Evolutionary conservation across 2,888 invertebrate species (phyloP), one percentile per base, ranked within the genome.

Genomic region (Eupelmus urozonus): DNA sequence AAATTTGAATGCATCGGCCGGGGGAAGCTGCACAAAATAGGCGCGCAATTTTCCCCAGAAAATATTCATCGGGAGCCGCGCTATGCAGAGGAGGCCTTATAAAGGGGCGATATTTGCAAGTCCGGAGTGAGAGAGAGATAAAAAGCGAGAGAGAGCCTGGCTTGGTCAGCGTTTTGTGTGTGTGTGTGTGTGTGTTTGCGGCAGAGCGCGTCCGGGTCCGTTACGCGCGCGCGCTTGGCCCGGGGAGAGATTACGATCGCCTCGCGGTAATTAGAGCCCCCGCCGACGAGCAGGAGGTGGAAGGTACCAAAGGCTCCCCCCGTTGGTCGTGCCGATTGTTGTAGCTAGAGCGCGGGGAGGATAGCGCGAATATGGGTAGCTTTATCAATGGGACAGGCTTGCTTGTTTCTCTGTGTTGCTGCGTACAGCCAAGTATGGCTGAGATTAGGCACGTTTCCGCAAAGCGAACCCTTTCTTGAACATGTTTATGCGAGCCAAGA

Each of bases 171-270:
- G 27, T 2, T 27, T 57, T n/a, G n/a, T 23, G 18, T 20, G 7
- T 5, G n/a, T n/a, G n/a, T n/a, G n/a, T n/a, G n/a, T n/a, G n/a
- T n/a, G n/a, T 9, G 40, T 5, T 2, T 16, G 13, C 2, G 7
- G 29, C 20, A 23, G 45, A 1, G 51, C 5, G 55, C 16, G 63
- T 55, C 53, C n/a, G 53, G 62, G 72, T 63, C 72, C 63, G 72
- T 72, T 72, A 72, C 62, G 27, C 65, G 20, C 45, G 45, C 18
- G 51, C 65, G 18, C 29, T n/a, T n/a, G 34, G 34, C 34, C 34
- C 3, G 34, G 34, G 2, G 23, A 49, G 53, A 63, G 72, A 72
- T 72, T 72, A 72, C 62, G 72, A 72, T 72, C 72, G 49, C 29
- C 29, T n/a, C 9, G 25, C 9, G 25, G 72, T 71, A 71, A 71